Conservation (phyloP, 2,888 invertebrate genomes). For the Oligia latruncula region DNA sequence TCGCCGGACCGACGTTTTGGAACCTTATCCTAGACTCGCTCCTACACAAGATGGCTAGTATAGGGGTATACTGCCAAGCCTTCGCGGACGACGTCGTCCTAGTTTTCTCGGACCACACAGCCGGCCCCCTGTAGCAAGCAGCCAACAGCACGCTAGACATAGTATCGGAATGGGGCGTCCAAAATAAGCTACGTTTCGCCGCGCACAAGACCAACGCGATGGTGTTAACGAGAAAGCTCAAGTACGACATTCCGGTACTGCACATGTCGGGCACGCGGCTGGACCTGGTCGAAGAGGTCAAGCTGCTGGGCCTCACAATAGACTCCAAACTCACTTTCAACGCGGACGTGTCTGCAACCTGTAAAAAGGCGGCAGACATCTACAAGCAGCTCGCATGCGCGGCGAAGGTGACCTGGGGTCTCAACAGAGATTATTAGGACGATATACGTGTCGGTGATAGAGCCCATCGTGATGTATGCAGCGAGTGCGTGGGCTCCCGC, state of each 20-base stretch:
- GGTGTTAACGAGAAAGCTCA: not conserved
- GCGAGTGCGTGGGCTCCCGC: conserved; percentile 3
- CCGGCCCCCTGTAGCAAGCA: not conserved
- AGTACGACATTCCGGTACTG: not conserved
- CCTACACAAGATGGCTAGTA: not conserved
- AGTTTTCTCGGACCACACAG: not conserved
- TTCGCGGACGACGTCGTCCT: conserved; percentile 32
- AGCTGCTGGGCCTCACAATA: not conserved
- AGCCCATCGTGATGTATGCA: conserved; percentile 16
- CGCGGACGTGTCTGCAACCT: not conserved
- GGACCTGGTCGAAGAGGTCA: not conserved
- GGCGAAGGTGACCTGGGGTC: not conserved
- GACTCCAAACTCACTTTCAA: not conserved
- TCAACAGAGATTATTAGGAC: not conserved
- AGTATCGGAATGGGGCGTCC: conserved; percentile 19
- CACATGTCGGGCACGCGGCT: not conserved
- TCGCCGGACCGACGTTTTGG: not conserved
- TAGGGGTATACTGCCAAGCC: conserved; percentile 17
- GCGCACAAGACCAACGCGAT: not conserved
- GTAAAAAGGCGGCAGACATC: not conserved
- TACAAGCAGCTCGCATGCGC: not conserved
- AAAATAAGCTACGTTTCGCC: not conserved
- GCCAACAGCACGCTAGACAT: conserved; percentile 1
- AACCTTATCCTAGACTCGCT: conserved; percentile 24
- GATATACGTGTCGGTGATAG: conserved; percentile 14